These are phyloP conservation scores for Peromyscus maniculatus DNA, from an alignment of 2,113 vertebrate genomes.

Conservation along the genomic window DNA sequence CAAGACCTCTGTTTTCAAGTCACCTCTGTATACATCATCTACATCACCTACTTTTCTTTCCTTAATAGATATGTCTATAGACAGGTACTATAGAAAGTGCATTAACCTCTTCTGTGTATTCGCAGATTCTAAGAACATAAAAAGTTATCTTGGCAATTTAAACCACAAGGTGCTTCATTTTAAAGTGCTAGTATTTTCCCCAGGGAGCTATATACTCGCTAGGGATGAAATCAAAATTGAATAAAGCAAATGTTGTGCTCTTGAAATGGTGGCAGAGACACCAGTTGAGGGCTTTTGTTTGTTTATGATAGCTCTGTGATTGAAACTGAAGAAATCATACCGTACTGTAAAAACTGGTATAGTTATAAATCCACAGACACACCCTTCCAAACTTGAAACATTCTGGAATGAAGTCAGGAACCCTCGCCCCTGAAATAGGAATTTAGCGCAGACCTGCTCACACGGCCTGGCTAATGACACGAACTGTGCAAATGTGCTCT, in stretches of 20 bases:
- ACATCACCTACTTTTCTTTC: conserved; percentile 30
- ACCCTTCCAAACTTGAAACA: conserved; percentile 76
- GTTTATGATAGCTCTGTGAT: conserved; percentile 67
- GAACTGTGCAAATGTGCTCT: conserved; percentile 79
- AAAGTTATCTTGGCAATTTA: conserved; percentile 48
- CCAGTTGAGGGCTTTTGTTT: conserved; percentile 60
- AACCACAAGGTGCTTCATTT: conserved; percentile 63
- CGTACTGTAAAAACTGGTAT: conserved; percentile 52
- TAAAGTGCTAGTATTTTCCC: conserved; percentile 72
- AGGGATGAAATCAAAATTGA: conserved; percentile 66
- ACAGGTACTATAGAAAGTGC: conserved; percentile 56
- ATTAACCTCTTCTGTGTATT: conserved; percentile 12
- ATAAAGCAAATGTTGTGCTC: conserved; percentile 77
- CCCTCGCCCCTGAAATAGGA: conserved; percentile 64
- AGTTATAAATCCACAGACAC: conserved; percentile 72
- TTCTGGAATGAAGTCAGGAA: conserved; percentile 75
- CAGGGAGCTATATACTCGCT: conserved; percentile 56
- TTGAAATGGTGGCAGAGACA: conserved; percentile 73
- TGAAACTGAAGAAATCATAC: conserved; percentile 59
- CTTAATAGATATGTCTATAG: conserved; percentile 19
- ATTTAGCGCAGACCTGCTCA: conserved; percentile 80
- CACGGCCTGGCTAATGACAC: conserved; percentile 35
- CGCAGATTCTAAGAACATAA: conserved; percentile 51
- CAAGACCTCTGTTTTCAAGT: conserved; percentile 52
- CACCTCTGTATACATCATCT: conserved; percentile 8